Percentiles rank a stretch among this genome's conserved stretches.
These are phyloP conservation scores for Pseudotriccus pelzelni DNA, from an alignment of 2,797 vertebrate species.

Conservation along the genomic window DNA sequence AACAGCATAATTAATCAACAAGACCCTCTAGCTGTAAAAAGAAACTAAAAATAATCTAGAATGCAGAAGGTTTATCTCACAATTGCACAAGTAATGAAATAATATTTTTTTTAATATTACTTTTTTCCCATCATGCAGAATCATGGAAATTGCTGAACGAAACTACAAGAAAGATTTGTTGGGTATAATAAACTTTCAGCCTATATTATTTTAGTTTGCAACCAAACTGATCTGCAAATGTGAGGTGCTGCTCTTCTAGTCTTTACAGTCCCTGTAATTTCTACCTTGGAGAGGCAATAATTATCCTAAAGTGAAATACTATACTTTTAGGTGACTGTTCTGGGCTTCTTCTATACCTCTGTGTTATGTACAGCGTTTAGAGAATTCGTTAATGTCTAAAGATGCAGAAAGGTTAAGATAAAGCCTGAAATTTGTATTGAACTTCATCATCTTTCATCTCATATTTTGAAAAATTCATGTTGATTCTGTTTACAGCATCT, in stretches of 20 bases:
- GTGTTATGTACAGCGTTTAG: neutral
- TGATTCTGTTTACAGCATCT: neutral
- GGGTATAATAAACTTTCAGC: neutral
- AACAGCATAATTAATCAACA: neutral
- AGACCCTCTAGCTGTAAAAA: neutral
- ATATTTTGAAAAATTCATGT: neutral
- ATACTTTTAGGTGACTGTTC: neutral
- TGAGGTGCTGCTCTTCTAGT: neutral
- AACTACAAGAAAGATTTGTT: neutral
- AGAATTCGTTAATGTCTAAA: neutral
- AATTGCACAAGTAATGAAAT: neutral
- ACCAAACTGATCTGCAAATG: neutral
- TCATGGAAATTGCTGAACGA: neutral
- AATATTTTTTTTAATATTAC: neutral
- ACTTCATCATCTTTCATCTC: neutral
- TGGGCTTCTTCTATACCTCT: neutral
- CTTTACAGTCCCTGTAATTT: neutral
- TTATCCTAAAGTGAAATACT: neutral
- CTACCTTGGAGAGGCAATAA: neutral
- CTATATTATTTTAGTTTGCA: neutral
- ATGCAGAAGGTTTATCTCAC: neutral
- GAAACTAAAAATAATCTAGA: conserved; percentile 2
- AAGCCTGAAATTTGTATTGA: neutral
- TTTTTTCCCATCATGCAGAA: rapidly evolving
- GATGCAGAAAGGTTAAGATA: neutral